Evolutionary conservation across 2,888 invertebrate species (phyloP).

Genomic region (Epinotia demarniana): DNA sequence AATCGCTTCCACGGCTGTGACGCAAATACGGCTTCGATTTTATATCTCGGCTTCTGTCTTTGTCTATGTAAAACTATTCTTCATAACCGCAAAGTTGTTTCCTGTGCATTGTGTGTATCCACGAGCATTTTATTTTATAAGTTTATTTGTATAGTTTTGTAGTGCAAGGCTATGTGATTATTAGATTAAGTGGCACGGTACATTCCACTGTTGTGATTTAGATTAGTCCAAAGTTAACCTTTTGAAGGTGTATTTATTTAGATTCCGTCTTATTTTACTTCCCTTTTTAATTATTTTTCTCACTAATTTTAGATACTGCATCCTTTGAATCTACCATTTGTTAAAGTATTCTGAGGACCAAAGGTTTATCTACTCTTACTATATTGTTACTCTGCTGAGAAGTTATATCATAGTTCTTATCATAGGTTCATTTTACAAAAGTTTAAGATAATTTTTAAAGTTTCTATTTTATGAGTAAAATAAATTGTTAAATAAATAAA

Average conservation of each 20-base stretch:
- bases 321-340: constrained; percentile 34
- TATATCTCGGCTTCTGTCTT: constrained; percentile 39
- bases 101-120: background rate
- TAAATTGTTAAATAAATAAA: constrained; percentile 74
- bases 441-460: constrained; percentile 56
- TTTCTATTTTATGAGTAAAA: constrained; percentile 61
- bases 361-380: constrained; percentile 43
- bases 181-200: constrained; percentile 76
- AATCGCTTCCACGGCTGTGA: constrained; percentile 7
- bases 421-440: constrained; percentile 52
- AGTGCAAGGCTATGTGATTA: constrained; percentile 78
- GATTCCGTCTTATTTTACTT: constrained; percentile 48
- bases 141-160: constrained; percentile 56
- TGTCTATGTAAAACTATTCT: background rate
- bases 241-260: constrained; percentile 55
- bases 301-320: constrained; percentile 37
- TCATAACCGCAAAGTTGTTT: background rate
- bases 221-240: constrained; percentile 59
- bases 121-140: constrained; percentile 47
- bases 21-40: constrained; percentile 2
- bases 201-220: constrained; percentile 83
- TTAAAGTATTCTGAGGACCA: constrained; percentile 34
- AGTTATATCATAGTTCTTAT: constrained; percentile 57
- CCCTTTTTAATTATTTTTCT: constrained; percentile 30
- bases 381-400: constrained; percentile 39